Base-by-base conservation (phyloP, 2,113 vertebrate species). In the Mormoops blainvillei region DNA sequence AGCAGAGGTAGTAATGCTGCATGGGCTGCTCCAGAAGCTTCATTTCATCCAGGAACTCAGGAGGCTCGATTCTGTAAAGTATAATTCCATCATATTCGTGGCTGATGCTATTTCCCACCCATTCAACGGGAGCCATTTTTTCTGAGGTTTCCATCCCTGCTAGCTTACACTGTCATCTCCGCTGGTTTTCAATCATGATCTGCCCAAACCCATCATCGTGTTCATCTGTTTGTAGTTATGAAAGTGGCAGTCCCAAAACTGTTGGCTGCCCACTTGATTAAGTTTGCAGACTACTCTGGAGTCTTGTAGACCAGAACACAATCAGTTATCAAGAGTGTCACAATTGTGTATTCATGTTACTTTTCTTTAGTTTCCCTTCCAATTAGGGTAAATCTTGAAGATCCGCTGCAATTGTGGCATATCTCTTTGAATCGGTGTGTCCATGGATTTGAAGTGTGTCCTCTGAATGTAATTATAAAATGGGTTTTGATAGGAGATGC, bases 151-250 rank as follows among this genome's bases (percentile, higher is more conserved):
- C 99, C 58, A 99, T 99, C 15, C 99, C 99, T 0, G 99, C 99
- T 97, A 99, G 99, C 97, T 98, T 99, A 94, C 99, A 99, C 93
- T 99, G 99, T 38, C 99, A 98, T 50, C 99, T 99, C 98, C 99
- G 99, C 91, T 99, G 97, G 98, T 99, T 99, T 98, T 99, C 99
- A 20, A 99, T 98, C 99, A 99, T 99, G 97, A 99, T 98, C 97
- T 99, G 99, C 41, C 99, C 99, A 52, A 99, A 99, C 16, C 99
- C 99, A 82, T 99, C 99, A 0, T 94, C 94, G 99, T 99, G 98
- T 99, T 99, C 95, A 99, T 99, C 99, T 99, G 94, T 76, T 76
- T 45, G 45, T 76, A 48, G 43, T 76, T 33, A 48, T 76, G 43
- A 48, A 48, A 19, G 43, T 76, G 73, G 15, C 43, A 76, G 28